These are phyloP conservation scores for Sarcophaga subvicina DNA, from an alignment of 2,888 invertebrate species.

Conservation along the genomic window DNA sequence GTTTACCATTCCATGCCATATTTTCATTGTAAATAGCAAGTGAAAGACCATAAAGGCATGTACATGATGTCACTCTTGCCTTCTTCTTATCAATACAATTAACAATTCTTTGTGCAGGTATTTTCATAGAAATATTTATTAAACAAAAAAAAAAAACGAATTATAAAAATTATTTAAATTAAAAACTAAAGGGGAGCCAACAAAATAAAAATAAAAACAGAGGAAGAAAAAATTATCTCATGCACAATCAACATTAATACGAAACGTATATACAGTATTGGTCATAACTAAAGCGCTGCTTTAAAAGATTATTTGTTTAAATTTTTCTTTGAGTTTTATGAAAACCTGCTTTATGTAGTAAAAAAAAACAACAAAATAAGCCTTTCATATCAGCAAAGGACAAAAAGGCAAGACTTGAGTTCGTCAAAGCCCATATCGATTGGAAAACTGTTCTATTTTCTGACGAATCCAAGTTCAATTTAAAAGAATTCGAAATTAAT, in stretches of 20 bases:
- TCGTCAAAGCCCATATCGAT: no score
- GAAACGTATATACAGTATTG: neutral
- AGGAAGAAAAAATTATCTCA: constrained; percentile 75
- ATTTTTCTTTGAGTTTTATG: no score
- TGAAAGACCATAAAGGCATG: neutral
- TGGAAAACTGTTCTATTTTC: no score
- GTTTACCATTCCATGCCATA: no score
- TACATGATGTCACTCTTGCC: constrained; percentile 56
- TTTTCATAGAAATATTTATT: constrained; percentile 51
- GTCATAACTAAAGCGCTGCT: no score
- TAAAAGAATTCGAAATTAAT: no score
- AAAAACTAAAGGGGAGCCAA: constrained; percentile 68
- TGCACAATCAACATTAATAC: constrained; percentile 66
- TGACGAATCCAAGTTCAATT: no score
- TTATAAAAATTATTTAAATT: constrained; percentile 36
- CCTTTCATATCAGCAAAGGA: no score
- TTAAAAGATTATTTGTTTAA: no score
- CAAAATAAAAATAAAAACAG: constrained; percentile 19
- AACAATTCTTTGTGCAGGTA: constrained; percentile 13
- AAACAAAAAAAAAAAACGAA: constrained; percentile 20
- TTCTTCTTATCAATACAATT: constrained; percentile 8
- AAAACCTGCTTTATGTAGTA: no score
- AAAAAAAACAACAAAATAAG: no score
- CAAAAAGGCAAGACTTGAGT: no score
- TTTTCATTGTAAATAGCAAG: neutral